phyloP scores from a whole-genome alignment of 2,888 invertebrate species.

The Hybos culiciformis region DNA sequence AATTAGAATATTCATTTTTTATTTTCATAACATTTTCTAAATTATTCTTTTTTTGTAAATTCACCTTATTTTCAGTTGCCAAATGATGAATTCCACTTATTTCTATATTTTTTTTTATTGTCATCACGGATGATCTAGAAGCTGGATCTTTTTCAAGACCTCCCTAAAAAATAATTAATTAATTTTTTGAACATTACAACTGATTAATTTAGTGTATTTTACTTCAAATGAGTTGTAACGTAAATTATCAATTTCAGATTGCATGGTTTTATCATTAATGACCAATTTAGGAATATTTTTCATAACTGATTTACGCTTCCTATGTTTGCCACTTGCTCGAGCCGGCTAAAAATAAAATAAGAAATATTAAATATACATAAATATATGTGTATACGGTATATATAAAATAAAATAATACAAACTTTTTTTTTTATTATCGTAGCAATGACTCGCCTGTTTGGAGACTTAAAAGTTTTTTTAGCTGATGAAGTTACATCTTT shows the following conservation, averaged over 20 bases:
- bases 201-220: not conserved
- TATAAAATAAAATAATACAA: not conserved
- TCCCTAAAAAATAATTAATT: conserved; percentile 7
- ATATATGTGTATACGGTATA: not conserved
- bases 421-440: conserved; percentile 20
- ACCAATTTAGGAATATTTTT: conserved; percentile 7
- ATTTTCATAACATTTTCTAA: too few species aligned
- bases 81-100: not conserved
- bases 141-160: conserved; percentile 11
- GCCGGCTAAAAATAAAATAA: conserved; percentile 8
- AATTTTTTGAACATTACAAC: not conserved
- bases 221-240: conserved; percentile 15
- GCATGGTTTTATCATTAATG: conserved; percentile 3
- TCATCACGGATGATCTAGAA: conserved; percentile 12
- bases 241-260: conserved; percentile 11
- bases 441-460: conserved; percentile 21
- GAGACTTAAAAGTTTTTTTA: conserved; percentile 18
- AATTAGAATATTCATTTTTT: not conserved
- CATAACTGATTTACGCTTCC: conserved; percentile 17
- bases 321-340: conserved; percentile 20
- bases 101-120: not conserved
- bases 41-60: too few species aligned
- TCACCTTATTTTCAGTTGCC: too few species aligned
- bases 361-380: not conserved
- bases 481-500: conserved; percentile 10